A percentile compares a stretch with the other conserved stretches of the same genome.
These are phyloP conservation scores for Kobus ellipsiprymnus DNA, from an alignment of 2,113 vertebrate species.

Conservation along the genomic window DNA sequence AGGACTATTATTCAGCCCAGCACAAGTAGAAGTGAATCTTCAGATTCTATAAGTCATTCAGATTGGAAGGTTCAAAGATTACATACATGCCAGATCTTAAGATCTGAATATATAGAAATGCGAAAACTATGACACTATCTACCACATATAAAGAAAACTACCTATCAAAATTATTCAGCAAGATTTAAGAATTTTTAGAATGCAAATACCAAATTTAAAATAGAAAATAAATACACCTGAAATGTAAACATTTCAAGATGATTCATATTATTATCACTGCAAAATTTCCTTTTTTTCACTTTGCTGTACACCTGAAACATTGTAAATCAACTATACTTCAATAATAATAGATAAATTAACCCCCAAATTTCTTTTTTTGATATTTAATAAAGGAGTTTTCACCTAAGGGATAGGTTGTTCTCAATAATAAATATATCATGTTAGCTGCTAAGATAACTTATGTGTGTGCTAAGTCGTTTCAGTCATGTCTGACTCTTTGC, in stretches of 20 bases:
- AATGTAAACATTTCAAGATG: not conserved
- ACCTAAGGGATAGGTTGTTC: not conserved
- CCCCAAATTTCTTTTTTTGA: not conserved
- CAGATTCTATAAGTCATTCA: not conserved
- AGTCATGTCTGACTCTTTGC: not conserved
- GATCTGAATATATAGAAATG: not conserved
- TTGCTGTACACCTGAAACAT: not conserved
- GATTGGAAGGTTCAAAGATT: not conserved
- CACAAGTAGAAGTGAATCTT: not conserved
- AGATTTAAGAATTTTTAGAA: not conserved
- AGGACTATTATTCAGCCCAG: not conserved
- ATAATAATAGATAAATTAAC: not conserved
- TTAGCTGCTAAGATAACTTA: not conserved
- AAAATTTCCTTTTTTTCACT: not conserved
- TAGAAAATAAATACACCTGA: not conserved
- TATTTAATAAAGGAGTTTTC: not conserved
- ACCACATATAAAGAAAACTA: not conserved
- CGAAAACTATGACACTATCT: slow-evolving; percentile 7
- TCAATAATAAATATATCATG: not conserved
- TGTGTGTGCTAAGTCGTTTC: not conserved
- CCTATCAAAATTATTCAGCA: not conserved
- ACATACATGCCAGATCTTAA: not conserved
- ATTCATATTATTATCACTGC: not conserved
- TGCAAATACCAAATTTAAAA: not conserved
- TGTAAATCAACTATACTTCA: not conserved